Evolutionary conservation across 2,113 vertebrate genomes (phyloP).

Genomic region (Lichenostomus cassidix): DNA sequence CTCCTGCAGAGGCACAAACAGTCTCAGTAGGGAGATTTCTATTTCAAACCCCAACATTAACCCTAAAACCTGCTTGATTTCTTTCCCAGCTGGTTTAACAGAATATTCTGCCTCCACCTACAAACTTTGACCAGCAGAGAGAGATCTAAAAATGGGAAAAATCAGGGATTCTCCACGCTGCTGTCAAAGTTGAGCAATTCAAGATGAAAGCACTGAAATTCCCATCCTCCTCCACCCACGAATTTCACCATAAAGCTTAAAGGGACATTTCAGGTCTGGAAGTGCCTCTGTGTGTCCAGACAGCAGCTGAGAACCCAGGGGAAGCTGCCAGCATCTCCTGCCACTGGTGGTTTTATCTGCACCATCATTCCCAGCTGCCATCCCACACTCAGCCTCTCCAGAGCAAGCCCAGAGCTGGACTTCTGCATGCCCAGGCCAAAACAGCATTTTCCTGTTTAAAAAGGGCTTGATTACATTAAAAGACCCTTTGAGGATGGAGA

Average conservation of each 20-base stretch:
- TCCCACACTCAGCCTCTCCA: background rate
- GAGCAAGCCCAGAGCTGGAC: background rate
- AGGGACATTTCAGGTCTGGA: background rate
- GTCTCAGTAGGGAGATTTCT: background rate
- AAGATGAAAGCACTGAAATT: background rate
- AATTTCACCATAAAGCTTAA: background rate
- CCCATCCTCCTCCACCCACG: background rate
- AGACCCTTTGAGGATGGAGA: slow-evolving; percentile 14
- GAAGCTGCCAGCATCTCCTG: background rate
- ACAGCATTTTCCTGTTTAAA: background rate
- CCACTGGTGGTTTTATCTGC: background rate
- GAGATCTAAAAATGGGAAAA: background rate
- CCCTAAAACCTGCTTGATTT: background rate
- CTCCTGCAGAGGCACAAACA: background rate
- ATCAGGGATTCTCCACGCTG: background rate
- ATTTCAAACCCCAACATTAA: background rate
- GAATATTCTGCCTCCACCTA: background rate
- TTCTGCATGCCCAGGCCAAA: background rate
- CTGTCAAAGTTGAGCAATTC: background rate
- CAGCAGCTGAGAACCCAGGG: background rate
- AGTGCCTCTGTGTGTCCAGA: background rate
- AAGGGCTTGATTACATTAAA: slow-evolving; percentile 8
- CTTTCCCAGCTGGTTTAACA: background rate
- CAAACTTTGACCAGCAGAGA: background rate
- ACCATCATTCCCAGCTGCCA: background rate